Evolutionary conservation across 2,888 invertebrate species (phyloP).

Genomic region (Flabesymbios commensalis): DNA sequence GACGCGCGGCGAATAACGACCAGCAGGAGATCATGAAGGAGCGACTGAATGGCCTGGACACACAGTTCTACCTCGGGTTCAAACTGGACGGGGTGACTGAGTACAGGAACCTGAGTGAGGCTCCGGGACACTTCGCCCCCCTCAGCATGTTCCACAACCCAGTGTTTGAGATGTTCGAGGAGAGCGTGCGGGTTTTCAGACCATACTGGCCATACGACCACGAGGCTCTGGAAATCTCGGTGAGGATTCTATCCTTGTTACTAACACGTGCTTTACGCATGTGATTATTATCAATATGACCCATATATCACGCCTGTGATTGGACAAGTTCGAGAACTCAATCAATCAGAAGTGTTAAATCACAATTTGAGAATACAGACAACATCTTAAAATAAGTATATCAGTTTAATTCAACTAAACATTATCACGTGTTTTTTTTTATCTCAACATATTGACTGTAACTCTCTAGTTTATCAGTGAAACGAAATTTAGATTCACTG

Average conservation of each 20-base stretch:
- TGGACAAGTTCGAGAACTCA: too few species aligned
- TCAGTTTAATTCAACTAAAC: too few species aligned
- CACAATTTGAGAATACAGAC: too few species aligned
- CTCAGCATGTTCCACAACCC: neutral
- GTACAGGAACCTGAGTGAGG: conserved; percentile 19
- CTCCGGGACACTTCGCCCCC: neutral
- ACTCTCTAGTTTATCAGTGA: too few species aligned
- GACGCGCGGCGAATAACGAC: neutral
- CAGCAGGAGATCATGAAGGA: neutral
- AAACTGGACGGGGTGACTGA: conserved; percentile 20
- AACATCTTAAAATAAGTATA: too few species aligned
- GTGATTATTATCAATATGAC: too few species aligned
- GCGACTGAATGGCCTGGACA: conserved; percentile 5
- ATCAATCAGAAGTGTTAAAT: too few species aligned
- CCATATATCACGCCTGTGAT: too few species aligned
- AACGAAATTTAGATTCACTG: too few species aligned
- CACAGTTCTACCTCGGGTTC: conserved; percentile 29
- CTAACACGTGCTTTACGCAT: too few species aligned
- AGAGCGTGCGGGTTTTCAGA: neutral
- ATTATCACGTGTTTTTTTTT: too few species aligned
- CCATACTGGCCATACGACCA: neutral
- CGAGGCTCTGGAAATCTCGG: neutral
- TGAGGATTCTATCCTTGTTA: neutral
- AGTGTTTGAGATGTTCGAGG: neutral
- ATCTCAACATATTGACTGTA: too few species aligned